Evolutionary conservation across 2,888 invertebrate genomes (phyloP), one percentile per base, ranked within the genome.

Genomic region (Ephialtes manifestator): DNA sequence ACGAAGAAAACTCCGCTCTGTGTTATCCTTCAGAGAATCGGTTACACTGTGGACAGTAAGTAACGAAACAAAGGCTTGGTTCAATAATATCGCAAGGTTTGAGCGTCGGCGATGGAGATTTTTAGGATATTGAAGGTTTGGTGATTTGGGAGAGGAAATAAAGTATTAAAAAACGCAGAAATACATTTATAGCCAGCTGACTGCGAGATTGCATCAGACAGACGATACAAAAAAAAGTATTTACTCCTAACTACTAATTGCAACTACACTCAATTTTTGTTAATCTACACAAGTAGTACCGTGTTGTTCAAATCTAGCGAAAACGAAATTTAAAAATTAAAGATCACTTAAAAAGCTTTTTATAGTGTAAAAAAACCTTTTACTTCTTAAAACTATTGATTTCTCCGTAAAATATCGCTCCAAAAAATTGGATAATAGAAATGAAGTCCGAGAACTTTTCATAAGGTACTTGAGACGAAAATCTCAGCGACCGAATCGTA

Each of bases 201-300:
- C 55, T 58, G 48, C 74, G 43, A 28, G 24, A 71, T 76, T 68
- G 43, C 74, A 82, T 58, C 51, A 55, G 51, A 39, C 15, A 13
- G 43, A 74, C 15, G 53, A 81, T 35, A 53, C 18, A 75, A 74
- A 70, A 68, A 39, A 20, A 39, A 11, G 5, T 43, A 65, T 65
- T 65, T 65, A 65, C 65, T 18, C 35, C 65, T 65, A 65, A 65
- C 39, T 65, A 65, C 39, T 65, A 65, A 65, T 65, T 39, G 65
- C 39, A 39, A 43, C 65, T 35, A 65, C 65, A 65, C 20, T 65
- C 20, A 65, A 65, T 39, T 39, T 43, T 63, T 18, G 18, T 39
- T 39, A 18, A 39, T 18, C 65, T 39, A 65, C n/a, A 35, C 10
- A 35, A 35, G 18, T 35, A 63, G 60, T 63, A 65, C 35, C 39